A percentile compares a stretch with the other conserved stretches of the same genome.
Evolutionary conservation across 2,113 vertebrate genomes (phyloP).

Genomic region (Prionailurus bengalensis): DNA sequence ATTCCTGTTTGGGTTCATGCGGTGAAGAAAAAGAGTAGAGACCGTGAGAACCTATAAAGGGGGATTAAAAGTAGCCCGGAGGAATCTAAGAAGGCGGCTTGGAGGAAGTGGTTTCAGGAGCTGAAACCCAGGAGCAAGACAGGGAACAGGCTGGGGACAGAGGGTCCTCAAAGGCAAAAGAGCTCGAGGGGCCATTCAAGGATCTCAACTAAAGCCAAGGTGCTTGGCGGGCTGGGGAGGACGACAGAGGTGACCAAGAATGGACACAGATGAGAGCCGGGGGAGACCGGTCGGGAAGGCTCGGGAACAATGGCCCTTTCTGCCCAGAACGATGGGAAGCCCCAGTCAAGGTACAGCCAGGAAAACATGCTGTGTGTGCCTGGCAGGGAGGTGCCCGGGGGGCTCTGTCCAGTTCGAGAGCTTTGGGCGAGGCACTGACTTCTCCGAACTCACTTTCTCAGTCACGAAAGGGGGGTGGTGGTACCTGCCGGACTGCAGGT

Average conservation of each 20-base stretch:
- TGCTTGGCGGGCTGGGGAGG: neutral
- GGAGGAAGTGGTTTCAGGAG: neutral
- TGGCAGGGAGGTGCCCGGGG: neutral
- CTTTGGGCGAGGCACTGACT: neutral
- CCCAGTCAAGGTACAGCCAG: neutral
- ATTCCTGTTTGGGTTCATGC: neutral
- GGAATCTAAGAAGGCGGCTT: neutral
- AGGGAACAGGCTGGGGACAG: neutral
- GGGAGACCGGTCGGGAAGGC: neutral
- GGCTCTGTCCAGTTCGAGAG: neutral
- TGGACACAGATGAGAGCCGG: neutral
- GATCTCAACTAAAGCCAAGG: neutral
- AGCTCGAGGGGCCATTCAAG: neutral
- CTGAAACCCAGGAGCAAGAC: neutral
- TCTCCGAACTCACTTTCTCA: neutral
- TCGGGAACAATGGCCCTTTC: neutral
- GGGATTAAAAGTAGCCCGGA: neutral
- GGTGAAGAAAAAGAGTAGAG: neutral
- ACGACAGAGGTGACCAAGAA: neutral
- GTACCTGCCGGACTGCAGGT: neutral
- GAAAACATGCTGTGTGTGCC: neutral
- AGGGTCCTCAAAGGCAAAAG: neutral
- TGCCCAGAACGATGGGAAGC: neutral
- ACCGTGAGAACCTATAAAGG: neutral
- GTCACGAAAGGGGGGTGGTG: too few relatives aligned